Evolutionary conservation across 2,797 vertebrate species (phyloP).

Genomic region (Eleutherodactylus coqui): DNA sequence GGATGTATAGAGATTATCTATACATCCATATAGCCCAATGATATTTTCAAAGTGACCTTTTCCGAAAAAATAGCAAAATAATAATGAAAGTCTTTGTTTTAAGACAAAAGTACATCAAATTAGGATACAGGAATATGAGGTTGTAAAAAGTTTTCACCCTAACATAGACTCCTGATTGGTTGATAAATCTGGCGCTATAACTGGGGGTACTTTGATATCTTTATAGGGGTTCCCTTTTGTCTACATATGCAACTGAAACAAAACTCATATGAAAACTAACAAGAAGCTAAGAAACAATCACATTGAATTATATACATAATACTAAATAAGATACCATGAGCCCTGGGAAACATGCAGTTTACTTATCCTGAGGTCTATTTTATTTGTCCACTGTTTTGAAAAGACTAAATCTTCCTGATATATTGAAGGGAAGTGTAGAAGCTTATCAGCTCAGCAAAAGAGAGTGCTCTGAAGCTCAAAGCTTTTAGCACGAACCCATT

Average conservation of each 20-base stretch:
- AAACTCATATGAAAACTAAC: neutral
- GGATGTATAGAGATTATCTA: too few relatives aligned
- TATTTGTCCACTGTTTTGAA: neutral
- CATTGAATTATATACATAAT: neutral
- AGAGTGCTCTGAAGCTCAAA: neutral
- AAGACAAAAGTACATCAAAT: too few relatives aligned
- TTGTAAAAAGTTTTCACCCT: too few relatives aligned
- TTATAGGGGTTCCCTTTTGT: neutral
- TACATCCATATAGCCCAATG: too few relatives aligned
- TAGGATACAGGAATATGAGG: too few relatives aligned
- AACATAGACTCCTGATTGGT: too few relatives aligned
- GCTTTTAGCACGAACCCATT: neutral
- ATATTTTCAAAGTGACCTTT: too few relatives aligned
- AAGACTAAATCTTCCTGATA: neutral
- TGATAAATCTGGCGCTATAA: neutral
- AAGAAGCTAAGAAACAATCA: neutral
- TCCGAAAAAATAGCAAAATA: too few relatives aligned
- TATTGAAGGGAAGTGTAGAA: neutral
- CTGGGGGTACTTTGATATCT: neutral
- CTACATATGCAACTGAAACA: neutral
- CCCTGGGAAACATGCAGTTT: neutral
- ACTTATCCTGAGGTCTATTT: neutral
- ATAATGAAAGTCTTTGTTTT: too few relatives aligned
- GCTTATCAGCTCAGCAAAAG: conserved; percentile 2
- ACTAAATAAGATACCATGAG: neutral